Conservation (phyloP, 2,113 vertebrate species). For the Craseonycteris thonglongyai region DNA sequence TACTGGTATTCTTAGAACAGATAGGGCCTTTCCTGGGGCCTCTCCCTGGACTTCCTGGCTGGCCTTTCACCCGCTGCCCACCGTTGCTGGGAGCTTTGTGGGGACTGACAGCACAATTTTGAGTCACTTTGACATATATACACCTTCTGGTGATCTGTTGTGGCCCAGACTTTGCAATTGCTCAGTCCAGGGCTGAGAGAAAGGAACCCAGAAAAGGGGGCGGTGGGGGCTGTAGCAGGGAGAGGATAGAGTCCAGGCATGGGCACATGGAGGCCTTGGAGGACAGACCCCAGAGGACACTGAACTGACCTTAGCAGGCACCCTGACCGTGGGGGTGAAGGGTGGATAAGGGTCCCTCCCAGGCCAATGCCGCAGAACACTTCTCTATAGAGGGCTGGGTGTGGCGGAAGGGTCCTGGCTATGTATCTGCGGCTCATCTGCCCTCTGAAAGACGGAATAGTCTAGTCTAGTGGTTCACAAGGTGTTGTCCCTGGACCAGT, state of each 20-base stretch:
- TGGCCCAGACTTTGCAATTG: not conserved
- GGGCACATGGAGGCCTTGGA: not conserved
- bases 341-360: not conserved
- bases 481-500: not conserved
- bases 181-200: not conserved
- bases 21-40: not conserved
- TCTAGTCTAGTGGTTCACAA: not conserved
- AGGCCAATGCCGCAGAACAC: not conserved
- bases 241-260: not conserved
- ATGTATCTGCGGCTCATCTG: not conserved
- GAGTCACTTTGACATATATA: not conserved
- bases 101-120: not conserved
- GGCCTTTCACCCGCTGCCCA: not conserved
- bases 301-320: not conserved
- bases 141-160: not conserved
- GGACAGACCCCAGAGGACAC: not conserved
- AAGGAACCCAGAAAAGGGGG: not conserved
- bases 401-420: accelerated
- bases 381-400: not conserved
- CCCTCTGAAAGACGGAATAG: not conserved
- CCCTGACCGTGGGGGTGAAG: not conserved
- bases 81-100: not conserved
- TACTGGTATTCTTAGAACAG: not conserved
- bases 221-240: not conserved
- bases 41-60: not conserved